Evolutionary conservation across 2,113 vertebrate species (phyloP).

Genomic region (Phrynocephalus versicolor): DNA sequence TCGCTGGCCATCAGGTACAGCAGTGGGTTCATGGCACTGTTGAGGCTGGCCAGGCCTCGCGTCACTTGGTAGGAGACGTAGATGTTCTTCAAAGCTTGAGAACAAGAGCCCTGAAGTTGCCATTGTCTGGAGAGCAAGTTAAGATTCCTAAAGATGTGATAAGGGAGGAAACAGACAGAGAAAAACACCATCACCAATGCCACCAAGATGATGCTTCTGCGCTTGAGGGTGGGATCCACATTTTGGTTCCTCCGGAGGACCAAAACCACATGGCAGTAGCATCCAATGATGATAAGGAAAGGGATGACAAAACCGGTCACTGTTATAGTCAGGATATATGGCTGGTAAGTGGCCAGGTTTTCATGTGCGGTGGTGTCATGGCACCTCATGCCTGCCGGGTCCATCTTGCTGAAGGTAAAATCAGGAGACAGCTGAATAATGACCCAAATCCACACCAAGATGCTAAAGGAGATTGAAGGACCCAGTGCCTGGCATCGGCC

Average conservation of each 20-base stretch:
- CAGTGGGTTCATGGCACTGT: slow-evolving; percentile 82
- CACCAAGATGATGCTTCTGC: slow-evolving; percentile 73
- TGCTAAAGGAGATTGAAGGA: slow-evolving; percentile 50
- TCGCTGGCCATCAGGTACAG: slow-evolving; percentile 74
- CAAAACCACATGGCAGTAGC: slow-evolving; percentile 77
- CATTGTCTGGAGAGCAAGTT: slow-evolving; percentile 74
- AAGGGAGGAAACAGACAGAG: slow-evolving; percentile 80
- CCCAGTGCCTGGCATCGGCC: slow-evolving; percentile 64
- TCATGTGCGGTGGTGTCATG: slow-evolving; percentile 60
- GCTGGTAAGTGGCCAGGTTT: slow-evolving; percentile 59
- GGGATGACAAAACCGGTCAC: slow-evolving; percentile 77
- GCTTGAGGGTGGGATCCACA: slow-evolving; percentile 62
- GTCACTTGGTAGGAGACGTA: slow-evolving; percentile 78
- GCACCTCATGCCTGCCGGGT: accelerated
- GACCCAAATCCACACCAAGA: slow-evolving; percentile 75
- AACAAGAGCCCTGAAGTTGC: slow-evolving; percentile 46
- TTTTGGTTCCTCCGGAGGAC: slow-evolving; percentile 65
- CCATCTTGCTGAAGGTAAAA: slow-evolving; percentile 70
- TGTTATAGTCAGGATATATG: slow-evolving; percentile 71
- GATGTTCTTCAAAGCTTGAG: slow-evolving; percentile 50
- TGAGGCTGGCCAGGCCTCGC: slow-evolving; percentile 79
- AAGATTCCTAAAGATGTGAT: slow-evolving; percentile 79
- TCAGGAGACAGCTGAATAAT: slow-evolving; percentile 72
- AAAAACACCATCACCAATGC: slow-evolving; percentile 79
- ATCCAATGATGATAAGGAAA: slow-evolving; percentile 75